Evolutionary conservation across 2,888 invertebrate species (phyloP), one percentile per base, ranked within the genome.

Genomic region (Acleris literana): DNA sequence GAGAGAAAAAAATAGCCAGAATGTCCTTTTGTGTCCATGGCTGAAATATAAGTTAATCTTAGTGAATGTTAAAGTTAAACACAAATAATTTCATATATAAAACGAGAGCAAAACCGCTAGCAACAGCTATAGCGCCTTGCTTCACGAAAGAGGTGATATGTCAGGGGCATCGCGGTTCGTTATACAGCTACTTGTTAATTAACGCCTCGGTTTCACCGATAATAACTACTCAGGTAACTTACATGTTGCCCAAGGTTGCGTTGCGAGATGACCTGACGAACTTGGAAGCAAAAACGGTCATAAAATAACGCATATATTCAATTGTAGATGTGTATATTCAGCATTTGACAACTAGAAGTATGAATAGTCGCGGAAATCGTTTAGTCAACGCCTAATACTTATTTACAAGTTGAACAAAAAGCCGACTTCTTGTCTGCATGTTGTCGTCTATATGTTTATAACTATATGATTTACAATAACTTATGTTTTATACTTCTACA

Each of bases 161-260:
- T 84, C 85, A 86, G 74, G 82, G 85, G 72, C 82, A 72, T 67
- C 64, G 68, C 68, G 71, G 71, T 49, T 73, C 74, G 77, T 83
- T 83, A 80, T 83, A 83, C 83, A 76, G 79, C 83, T 80, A 81
- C 83, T 72, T 77, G 76, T 72, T 84, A 85, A 86, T 84, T 84
- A 85, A 75, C 74, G 44, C n/a, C 65, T 54, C 18, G 51, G 58
- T 56, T 58, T 49, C 51, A 52, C 59, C 43, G 56, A 43, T 59
- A 53, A 55, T 54, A 49, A 53, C 64, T 51, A 17, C 22, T 17
- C 46, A n/a, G n/a, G n/a, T 55, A 9, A 51, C n/a, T 6, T 51
- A 51, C 9, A 20, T 39, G 17, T 43, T 33, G 58, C 58, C 33
- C 33, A 49, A 58, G 48, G 58, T 58, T 29, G 25, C 46, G 58